Evolutionary conservation across 2,888 invertebrate genomes (phyloP).

Genomic region (Apamea anceps): DNA sequence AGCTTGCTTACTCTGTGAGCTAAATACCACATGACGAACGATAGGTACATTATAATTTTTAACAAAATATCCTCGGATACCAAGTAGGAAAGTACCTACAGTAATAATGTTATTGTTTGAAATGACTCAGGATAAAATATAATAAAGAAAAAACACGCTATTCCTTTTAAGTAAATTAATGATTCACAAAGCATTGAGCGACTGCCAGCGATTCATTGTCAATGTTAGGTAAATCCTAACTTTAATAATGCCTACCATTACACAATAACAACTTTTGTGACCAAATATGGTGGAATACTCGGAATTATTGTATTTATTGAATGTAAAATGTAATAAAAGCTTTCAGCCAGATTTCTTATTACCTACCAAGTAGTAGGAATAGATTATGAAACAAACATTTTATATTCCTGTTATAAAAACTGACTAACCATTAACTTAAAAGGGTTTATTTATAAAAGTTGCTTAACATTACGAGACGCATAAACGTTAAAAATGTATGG

Average conservation of each 20-base stretch:
- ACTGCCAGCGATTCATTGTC: constrained; percentile 39
- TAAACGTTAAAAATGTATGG: not conserved
- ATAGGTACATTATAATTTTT: not conserved
- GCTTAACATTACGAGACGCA: not conserved
- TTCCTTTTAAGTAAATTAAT: constrained; percentile 63
- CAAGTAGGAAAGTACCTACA: constrained; percentile 23
- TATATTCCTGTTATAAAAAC: not conserved
- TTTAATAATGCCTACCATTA: constrained; percentile 8
- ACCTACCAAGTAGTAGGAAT: not conserved
- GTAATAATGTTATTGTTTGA: constrained; percentile 16
- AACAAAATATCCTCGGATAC: not conserved
- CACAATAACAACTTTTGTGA: constrained; percentile 5
- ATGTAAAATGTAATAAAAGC: not conserved
- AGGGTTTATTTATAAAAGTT: not conserved
- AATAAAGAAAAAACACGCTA: constrained; percentile 41
- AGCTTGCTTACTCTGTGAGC: too few relatives aligned
- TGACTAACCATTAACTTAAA: not conserved
- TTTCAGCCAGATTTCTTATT: constrained; percentile 2
- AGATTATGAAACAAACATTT: not conserved
- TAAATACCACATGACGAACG: constrained; percentile 6
- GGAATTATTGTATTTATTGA: not conserved
- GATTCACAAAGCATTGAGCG: constrained; percentile 62
- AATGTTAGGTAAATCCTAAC: constrained; percentile 17
- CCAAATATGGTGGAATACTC: not conserved
- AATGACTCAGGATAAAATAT: constrained; percentile 64